phyloP scores from a whole-genome alignment of 2,797 vertebrate species.

The Chaenodraco wilsoni region DNA sequence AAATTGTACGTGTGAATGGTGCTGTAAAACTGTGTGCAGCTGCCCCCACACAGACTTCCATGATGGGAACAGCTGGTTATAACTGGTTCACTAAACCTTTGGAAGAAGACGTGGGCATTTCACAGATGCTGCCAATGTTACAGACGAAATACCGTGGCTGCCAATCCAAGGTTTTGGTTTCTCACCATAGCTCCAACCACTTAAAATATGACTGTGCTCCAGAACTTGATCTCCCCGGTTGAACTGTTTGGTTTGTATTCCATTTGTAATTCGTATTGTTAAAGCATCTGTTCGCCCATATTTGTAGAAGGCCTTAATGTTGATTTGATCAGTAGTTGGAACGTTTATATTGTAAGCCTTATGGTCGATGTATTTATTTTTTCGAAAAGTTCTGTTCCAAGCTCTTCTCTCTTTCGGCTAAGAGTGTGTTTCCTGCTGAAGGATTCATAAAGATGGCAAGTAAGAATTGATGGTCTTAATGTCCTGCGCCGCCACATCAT shows the following conservation, averaged over 20 bases:
- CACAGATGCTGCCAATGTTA: constrained; percentile 47
- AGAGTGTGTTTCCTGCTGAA: no score
- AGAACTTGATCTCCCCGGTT: constrained; percentile 4
- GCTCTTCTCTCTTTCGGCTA: no score
- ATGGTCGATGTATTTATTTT: no score
- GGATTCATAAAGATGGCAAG: no score
- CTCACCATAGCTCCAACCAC: constrained; percentile 30
- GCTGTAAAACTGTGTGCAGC: constrained; percentile 49
- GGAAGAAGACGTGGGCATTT: constrained; percentile 50
- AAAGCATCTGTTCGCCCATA: background rate
- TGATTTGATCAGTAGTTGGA: no score
- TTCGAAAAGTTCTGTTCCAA: no score
- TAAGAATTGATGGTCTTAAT: no score
- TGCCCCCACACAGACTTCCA: constrained; percentile 52
- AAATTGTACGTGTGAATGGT: constrained; percentile 4
- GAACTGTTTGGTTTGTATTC: background rate
- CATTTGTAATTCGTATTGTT: background rate
- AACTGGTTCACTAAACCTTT: constrained; percentile 59
- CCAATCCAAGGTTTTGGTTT: constrained; percentile 50
- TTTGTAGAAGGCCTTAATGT: no score
- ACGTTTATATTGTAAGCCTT: no score
- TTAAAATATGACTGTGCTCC: constrained; percentile 21
- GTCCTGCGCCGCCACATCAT: no score
- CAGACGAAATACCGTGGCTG: constrained; percentile 53
- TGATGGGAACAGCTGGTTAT: constrained; percentile 52